Conservation (phyloP, 30 jellyfish, hydroid and myxozoan species). For the Pseudorhiza aurosa region DNA sequence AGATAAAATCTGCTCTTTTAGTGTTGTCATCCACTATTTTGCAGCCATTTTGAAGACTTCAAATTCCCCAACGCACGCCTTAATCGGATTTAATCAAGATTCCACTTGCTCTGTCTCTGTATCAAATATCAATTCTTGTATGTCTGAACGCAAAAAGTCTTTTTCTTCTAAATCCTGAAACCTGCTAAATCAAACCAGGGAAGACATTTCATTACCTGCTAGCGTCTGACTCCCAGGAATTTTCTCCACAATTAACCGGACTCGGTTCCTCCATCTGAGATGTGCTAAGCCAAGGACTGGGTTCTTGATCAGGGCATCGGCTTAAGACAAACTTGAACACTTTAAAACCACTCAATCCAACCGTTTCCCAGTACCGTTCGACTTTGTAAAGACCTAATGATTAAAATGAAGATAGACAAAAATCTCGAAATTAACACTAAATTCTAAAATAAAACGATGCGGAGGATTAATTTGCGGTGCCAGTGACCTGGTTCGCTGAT, state of each 20-base stretch:
- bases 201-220: background rate
- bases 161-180: too few relatives aligned
- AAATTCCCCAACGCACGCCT: too few relatives aligned
- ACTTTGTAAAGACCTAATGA: conserved; percentile 73
- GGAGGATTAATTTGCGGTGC: background rate
- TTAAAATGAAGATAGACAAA: background rate
- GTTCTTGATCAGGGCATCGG: conserved; percentile 65
- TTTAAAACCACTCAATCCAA: conserved; percentile 76
- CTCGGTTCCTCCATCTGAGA: background rate
- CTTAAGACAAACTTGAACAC: conserved; percentile 69
- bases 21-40: too few relatives aligned
- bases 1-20: too few relatives aligned
- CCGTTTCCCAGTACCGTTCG: conserved; percentile 69
- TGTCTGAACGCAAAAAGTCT: too few relatives aligned
- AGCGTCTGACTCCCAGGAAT: background rate
- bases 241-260: background rate
- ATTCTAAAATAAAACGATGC: background rate
- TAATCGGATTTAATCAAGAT: too few relatives aligned
- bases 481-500: too few relatives aligned
- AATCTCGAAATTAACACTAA: too few relatives aligned
- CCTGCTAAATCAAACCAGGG: too few relatives aligned
- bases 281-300: conserved; percentile 73
- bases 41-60: too few relatives aligned
- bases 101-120: too few relatives aligned
- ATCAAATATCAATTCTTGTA: too few relatives aligned